Evolutionary conservation across 2,113 vertebrate genomes (phyloP).

Genomic region (Indicator indicator): DNA sequence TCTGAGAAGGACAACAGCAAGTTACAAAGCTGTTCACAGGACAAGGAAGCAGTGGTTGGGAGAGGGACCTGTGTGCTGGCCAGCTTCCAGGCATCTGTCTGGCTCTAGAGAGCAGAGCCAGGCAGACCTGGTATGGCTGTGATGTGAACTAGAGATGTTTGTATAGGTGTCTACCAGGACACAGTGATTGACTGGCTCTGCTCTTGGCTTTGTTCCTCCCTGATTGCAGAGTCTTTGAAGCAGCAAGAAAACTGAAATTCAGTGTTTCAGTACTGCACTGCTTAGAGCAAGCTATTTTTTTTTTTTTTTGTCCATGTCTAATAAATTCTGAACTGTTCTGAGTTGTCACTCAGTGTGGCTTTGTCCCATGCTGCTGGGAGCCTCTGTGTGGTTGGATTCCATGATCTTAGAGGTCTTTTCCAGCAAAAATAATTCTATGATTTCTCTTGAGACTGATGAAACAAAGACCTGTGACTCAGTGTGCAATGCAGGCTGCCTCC

Average conservation of each 20-base stretch:
- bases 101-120: background rate
- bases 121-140: background rate
- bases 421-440: too few species aligned
- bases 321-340: slow-evolving; percentile 27
- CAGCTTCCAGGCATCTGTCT: background rate
- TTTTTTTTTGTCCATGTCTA: slow-evolving; percentile 6
- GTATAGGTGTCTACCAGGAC: background rate
- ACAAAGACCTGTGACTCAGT: background rate
- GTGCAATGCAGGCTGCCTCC: background rate
- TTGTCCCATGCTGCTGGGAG: slow-evolving; percentile 24
- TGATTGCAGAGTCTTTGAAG: background rate
- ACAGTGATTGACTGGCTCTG: background rate
- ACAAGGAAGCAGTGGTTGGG: background rate
- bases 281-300: slow-evolving; percentile 23
- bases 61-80: background rate
- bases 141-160: background rate
- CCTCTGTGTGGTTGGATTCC: background rate
- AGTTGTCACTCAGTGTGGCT: background rate
- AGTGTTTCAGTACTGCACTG: background rate
- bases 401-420: too few species aligned
- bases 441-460: background rate
- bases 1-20: background rate
- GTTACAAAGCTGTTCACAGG: background rate
- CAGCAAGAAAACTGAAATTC: slow-evolving; percentile 25
- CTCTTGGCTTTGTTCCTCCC: slow-evolving; percentile 15